Base-by-base conservation (phyloP, 2,113 vertebrate genomes). In the Potamarius usumacintae region DNA sequence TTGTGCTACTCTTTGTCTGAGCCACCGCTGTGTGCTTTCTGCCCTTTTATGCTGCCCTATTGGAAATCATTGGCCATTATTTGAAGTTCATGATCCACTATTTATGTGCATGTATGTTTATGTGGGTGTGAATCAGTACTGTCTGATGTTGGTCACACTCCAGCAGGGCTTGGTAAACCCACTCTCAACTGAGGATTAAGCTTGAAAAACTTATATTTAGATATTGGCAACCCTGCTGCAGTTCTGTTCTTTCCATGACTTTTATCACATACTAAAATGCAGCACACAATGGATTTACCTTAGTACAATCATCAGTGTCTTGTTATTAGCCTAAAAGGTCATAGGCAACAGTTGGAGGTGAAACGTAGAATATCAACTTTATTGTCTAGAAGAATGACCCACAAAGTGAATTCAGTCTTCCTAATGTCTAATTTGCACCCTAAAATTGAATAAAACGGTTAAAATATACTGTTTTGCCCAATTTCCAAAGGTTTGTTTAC, bases 1-100 rank as follows among this genome's bases (percentile, higher is more conserved):
- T 42, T 42, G 25, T 14, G 62, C 52, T 80, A 62, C 76, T 79
- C 81, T 86, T 82, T 84, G 82, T 67, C 82, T 22, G 17, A 53
- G 30, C n/a, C 50, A 0, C 18, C 76, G 55, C 76, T 77, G 63
- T 80, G 79, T 81, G 34, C 50, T 53, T 52, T 67, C 74, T 62
- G 86, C 79, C 60, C 84, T 78, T 90, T 90, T 62, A 62, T 1
- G 0, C 20, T 86, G 84, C 63, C 76, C 65, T 90, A 90, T 90
- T 52, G 87, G 87, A 90, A 90, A 90, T 90, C 89, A 81, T 84
- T 90, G 42, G n/a, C 25, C 78, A 77, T 89, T 85, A 87, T 87
- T 87, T 77, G 10, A 77, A 77, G 62, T 85, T 87, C 83, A 85
- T 18, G 62, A 85, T 85, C 34, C 69, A 62, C 77, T 85, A 42